Evolutionary conservation across 2,888 invertebrate species (phyloP).

Genomic region (Paralinhomoeus sp.): DNA sequence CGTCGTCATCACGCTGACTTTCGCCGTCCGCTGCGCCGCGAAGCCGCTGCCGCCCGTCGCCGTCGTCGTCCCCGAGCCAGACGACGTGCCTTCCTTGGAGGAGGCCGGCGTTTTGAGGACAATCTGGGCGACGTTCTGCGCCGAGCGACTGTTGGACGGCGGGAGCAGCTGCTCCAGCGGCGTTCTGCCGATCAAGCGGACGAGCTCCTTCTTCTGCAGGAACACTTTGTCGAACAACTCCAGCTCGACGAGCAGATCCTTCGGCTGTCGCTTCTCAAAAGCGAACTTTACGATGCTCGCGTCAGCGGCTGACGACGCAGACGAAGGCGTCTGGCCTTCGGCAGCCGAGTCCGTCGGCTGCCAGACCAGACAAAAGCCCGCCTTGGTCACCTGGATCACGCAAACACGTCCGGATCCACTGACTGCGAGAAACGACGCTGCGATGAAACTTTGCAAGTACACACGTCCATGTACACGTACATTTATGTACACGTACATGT

Average conservation of each 20-base stretch:
- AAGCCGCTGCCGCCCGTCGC: not conserved
- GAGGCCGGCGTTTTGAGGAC: conserved; percentile 8
- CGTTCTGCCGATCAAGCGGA: conserved; percentile 19
- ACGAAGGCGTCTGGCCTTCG: conserved; percentile 13
- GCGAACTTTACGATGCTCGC: conserved; percentile 19
- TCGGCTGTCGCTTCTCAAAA: conserved; percentile 14
- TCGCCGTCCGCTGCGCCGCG: conserved; percentile 11
- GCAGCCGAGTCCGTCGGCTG: conserved; percentile 16
- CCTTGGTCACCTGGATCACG: conserved; percentile 21
- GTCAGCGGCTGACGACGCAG: not conserved
- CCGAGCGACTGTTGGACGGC: conserved; percentile 21
- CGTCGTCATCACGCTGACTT: conserved; percentile 19
- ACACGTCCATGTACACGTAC: too few species aligned
- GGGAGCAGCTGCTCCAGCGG: conserved; percentile 24
- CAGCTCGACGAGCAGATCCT: conserved; percentile 12
- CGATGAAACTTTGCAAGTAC: too few species aligned
- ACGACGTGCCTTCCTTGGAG: not conserved
- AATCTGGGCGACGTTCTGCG: conserved; percentile 21
- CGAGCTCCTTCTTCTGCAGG: conserved; percentile 26
- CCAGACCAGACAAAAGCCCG: conserved; percentile 23
- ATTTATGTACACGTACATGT: too few species aligned
- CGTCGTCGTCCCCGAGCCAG: not conserved
- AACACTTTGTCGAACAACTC: conserved; percentile 26
- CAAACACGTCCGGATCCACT: too few species aligned
- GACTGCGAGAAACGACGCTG: too few species aligned